Evolutionary conservation across 1,140 invertebrate genomes (phyloP).

Genomic region (Caenorhabditis elegans): DNA sequence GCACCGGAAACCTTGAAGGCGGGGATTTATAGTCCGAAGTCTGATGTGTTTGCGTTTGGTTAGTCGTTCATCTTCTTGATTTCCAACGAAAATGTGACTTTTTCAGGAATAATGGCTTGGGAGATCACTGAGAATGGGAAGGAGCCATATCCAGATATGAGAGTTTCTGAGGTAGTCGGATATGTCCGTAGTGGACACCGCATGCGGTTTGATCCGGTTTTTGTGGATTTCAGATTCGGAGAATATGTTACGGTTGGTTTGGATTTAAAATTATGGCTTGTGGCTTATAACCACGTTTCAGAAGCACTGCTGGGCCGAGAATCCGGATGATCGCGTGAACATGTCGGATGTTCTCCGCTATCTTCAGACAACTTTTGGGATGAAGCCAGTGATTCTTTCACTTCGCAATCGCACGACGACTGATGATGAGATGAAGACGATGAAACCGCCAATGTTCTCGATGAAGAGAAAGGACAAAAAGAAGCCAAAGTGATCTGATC

Average conservation of each 20-base stretch:
- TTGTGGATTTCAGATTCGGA: background rate
- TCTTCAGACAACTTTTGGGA: background rate
- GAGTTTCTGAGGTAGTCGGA: conserved; percentile 38
- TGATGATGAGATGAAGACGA: too few relatives aligned
- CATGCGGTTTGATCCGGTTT: conserved; percentile 26
- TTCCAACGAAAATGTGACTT: too few relatives aligned
- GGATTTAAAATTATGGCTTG: background rate
- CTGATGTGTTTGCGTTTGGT: conserved; percentile 31
- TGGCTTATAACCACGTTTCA: background rate
- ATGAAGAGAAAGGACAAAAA: too few relatives aligned
- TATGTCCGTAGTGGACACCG: background rate
- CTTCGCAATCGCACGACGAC: too few relatives aligned
- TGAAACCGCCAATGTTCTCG: too few relatives aligned
- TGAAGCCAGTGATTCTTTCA: background rate
- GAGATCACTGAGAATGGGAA: conserved; percentile 47
- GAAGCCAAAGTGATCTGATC: too few relatives aligned
- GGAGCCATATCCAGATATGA: conserved; percentile 53
- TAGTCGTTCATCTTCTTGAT: too few relatives aligned
- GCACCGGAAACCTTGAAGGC: conserved; percentile 38
- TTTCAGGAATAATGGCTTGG: conserved; percentile 22
- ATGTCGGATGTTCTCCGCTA: conserved; percentile 4
- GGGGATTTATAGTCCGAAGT: conserved; percentile 21
- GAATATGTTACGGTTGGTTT: background rate
- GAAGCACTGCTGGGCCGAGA: conserved; percentile 32
- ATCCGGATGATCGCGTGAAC: conserved; percentile 19